These are phyloP conservation scores for Eristalinus aeneus DNA, from an alignment of 2,888 invertebrate species.

Conservation along the genomic window DNA sequence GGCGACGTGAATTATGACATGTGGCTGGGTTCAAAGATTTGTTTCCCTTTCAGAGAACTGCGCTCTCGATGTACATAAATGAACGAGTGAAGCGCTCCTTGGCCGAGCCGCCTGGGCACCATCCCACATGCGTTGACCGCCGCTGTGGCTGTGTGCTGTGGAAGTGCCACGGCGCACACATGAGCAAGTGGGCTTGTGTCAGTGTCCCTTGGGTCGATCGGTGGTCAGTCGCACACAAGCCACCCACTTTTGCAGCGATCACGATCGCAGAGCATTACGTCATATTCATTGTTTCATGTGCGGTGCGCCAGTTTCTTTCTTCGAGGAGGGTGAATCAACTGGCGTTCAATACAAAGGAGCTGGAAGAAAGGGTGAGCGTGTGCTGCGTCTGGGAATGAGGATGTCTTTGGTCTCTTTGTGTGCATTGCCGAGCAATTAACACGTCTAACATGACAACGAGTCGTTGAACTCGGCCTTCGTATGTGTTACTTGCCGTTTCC, in stretches of 20 bases:
- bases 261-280: conserved; percentile 57
- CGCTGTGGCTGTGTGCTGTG: too few relatives aligned
- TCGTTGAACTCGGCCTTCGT: conserved; percentile 47
- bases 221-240: conserved; percentile 28
- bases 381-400: conserved; percentile 15
- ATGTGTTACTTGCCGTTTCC: not conserved
- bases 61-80: conserved; percentile 15
- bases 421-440: conserved; percentile 59
- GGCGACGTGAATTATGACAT: conserved; percentile 59
- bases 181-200: conserved; percentile 14
- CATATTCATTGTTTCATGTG: conserved; percentile 46
- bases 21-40: conserved; percentile 20
- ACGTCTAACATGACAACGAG: conserved; percentile 56
- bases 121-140: conserved; percentile 29
- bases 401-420: conserved; percentile 40
- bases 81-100: conserved; percentile 31
- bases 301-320: conserved; percentile 25
- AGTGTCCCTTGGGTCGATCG: conserved; percentile 44
- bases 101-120: not conserved
- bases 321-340: conserved; percentile 17
- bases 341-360: conserved; percentile 16
- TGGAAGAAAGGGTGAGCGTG: conserved; percentile 30
- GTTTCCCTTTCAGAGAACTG: not conserved
- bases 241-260: conserved; percentile 55
- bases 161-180: not conserved